Base-by-base conservation (phyloP, 2,113 vertebrate genomes). In the Cynocephalus volans region DNA sequence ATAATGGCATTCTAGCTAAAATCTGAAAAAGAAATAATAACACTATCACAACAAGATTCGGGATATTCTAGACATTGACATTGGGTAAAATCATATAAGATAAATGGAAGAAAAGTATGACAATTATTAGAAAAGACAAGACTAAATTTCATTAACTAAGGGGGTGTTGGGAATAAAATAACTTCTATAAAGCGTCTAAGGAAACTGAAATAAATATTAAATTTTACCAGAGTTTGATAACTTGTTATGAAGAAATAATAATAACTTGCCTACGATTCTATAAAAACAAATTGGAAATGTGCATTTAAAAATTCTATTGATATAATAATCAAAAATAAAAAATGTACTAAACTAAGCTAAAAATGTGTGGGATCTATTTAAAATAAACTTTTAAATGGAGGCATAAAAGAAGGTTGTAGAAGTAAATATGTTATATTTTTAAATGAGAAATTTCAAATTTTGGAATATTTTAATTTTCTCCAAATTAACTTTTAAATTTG, bases 401-500 rank as follows among this genome's bases (percentile, higher is more conserved):
- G 50, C 31, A 91, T 41, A 73, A 76, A 45, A 54, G 67, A 82
- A 67, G 21, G 64, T 62, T 81, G 6, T n/a, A 26, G 28, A 79
- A 58, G 8, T 31, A 36, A 79, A 8, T 7, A 79, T 41, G 48
- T 48, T 79, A 45, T 19, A 45, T 50, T 90, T 82, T 70, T 54
- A 21, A 31, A 14, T 21, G 11, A 19, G 12, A 45, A 86, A 81
- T 13, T 62, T 82, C 75, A 92, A 91, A 80, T 17, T 82, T 94
- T 84, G 10, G 69, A 65, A 52, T 60, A 82, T 52, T 88, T 96
- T 91, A 15, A 26, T 85, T 81, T 97, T 45, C 26, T 45, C 5
- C 11, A 62, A 67, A 58, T 69, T 92, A 62, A 86, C 36, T 92
- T 77, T 58, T 52, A 73, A 92, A 77, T 86, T 50, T 24, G 58